Evolutionary conservation across 1,140 invertebrate genomes (phyloP), one percentile per base, ranked within the genome.

Genomic region (Melanaphis sacchari): DNA sequence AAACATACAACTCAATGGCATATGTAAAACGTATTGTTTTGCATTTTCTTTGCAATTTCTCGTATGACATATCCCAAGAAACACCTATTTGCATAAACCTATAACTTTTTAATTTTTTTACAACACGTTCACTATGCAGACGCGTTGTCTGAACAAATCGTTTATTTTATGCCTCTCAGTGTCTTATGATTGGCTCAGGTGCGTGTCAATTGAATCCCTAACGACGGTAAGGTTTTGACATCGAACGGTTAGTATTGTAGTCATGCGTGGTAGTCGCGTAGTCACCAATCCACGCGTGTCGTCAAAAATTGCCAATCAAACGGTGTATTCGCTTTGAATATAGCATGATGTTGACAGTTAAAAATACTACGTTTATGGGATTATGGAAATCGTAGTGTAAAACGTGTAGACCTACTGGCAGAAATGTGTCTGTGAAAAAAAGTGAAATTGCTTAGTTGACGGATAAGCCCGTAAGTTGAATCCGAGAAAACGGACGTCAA

Each of bases 371-470:
- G 43, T 36, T 15, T 46, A 49, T n/a, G 41, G 87, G 43, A 88
- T 88, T 88, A 88, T 88, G 87, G 87, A 88, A 88, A 88, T 88
- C 43, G 87, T 36, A 43, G 11, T 85, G 84, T 40, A 85, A n/a
- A 85, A 43, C 41, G 43, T 36, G 59, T 76, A 76, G 59, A n/a
- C 31, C 59, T 76, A 4, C 59, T 18, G 15, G 15, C 31, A 76
- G 31, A 18, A 46, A n/a, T 31, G 18, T 1, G n/a, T 18, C 22
- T 43, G 24, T 22, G 43, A n/a, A 7, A 15, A 36, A 49, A 7
- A n/a, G n/a, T 22, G 49, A 88, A 88, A 36, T 88, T 52, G 43
- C 87, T 52, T 1, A 21, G 31, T n/a, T 88, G n/a, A 49, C 36
- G 43, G 87, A 49, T 49, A 88, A 46, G 31, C n/a, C 26, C 24